Percentiles rank a stretch among this genome's conserved stretches.
Conservation (phyloP, 2,113 vertebrate species). For the Mustelus asterias region DNA sequence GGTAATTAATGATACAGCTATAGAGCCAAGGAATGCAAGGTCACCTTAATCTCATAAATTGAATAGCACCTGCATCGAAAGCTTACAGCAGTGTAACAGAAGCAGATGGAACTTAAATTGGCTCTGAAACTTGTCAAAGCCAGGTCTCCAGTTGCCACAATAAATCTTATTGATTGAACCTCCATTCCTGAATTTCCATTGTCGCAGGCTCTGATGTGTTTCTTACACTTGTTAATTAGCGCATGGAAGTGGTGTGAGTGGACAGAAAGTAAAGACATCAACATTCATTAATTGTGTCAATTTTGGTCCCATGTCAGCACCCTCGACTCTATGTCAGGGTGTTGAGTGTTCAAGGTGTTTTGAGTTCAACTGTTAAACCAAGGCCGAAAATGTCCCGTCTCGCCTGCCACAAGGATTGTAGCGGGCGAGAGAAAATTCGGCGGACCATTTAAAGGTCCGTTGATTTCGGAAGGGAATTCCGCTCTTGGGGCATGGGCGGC, state of each 20-base stretch:
- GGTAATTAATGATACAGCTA: constrained; percentile 6
- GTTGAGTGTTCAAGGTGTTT: neutral
- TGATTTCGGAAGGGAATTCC: too few relatives aligned
- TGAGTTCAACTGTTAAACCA: neutral
- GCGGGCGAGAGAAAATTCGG: too few relatives aligned
- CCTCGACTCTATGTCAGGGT: neutral
- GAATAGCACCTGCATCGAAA: neutral
- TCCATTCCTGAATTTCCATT: neutral
- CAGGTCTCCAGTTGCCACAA: neutral
- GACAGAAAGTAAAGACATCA: neutral
- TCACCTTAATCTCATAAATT: neutral
- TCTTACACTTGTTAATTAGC: neutral
- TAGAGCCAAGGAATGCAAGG: neutral
- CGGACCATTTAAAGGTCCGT: too few relatives aligned
- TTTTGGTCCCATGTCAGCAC: neutral
- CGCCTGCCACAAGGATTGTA: too few relatives aligned
- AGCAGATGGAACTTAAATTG: neutral
- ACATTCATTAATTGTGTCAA: neutral
- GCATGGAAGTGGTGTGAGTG: neutral
- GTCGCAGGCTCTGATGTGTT: neutral
- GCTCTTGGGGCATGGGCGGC: too few relatives aligned
- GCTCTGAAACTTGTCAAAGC: neutral
- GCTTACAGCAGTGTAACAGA: neutral
- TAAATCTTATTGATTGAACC: neutral
- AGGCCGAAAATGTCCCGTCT: too few relatives aligned